These are phyloP conservation scores for Eupithecia dodoneata DNA, from an alignment of 2,888 invertebrate species.

Conservation along the genomic window DNA sequence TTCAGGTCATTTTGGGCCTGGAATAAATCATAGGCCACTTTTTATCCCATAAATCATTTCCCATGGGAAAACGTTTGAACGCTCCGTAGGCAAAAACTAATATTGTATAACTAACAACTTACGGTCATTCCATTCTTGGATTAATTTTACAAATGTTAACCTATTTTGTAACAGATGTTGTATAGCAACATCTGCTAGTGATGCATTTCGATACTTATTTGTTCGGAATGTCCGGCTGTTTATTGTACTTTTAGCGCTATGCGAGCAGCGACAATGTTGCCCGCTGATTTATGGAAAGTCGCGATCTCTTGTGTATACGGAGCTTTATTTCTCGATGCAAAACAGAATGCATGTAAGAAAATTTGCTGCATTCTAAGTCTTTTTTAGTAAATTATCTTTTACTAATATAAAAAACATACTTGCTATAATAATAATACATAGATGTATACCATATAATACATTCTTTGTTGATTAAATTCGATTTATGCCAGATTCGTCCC, in stretches of 20 bases:
- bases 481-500: too few relatives aligned
- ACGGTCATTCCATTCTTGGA: not conserved
- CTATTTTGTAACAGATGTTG: conserved; percentile 6
- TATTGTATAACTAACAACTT: too few relatives aligned
- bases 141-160: not conserved
- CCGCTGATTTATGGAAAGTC: conserved; percentile 23
- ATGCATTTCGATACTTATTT: conserved; percentile 34
- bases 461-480: too few relatives aligned
- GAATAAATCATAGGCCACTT: too few relatives aligned
- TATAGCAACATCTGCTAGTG: conserved; percentile 13
- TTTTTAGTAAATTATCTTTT: not conserved
- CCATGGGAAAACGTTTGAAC: too few relatives aligned
- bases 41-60: too few relatives aligned
- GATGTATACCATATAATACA: too few relatives aligned
- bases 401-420: not conserved
- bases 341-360: not conserved
- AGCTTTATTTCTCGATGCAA: conserved; percentile 22
- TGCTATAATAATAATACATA: too few relatives aligned
- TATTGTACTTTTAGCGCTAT: conserved; percentile 35
- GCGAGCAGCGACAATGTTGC: conserved; percentile 29
- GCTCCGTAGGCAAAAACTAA: too few relatives aligned
- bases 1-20: too few relatives aligned
- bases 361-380: not conserved
- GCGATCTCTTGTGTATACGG: conserved; percentile 28
- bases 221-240: conserved; percentile 28